phyloP scores from a whole-genome alignment of 2,888 invertebrate genomes.

The Conistra vaccinii region DNA sequence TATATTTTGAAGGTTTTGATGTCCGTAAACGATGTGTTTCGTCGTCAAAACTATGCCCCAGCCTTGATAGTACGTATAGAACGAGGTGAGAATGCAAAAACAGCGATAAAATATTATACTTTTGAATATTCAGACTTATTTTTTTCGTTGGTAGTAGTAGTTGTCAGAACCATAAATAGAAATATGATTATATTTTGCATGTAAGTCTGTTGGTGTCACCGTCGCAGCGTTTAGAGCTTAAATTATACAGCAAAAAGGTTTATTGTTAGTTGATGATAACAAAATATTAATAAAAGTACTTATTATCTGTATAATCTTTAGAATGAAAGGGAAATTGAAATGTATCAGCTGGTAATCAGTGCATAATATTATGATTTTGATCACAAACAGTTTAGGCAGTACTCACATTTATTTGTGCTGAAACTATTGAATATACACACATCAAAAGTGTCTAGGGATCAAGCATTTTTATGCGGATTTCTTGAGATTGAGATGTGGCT shows the following conservation, averaged over 20 bases:
- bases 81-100: constrained; percentile 68
- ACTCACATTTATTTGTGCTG: neutral
- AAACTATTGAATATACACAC: neutral
- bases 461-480: no score
- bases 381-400: neutral
- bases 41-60: constrained; percentile 53
- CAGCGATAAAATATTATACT: constrained; percentile 62
- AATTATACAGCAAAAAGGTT: constrained; percentile 26
- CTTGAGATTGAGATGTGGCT: no score
- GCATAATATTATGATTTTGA: neutral
- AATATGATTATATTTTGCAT: constrained; percentile 43
- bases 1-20: constrained; percentile 63
- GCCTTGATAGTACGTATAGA: constrained; percentile 66
- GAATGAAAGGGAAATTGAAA: constrained; percentile 13
- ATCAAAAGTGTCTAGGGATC: no score
- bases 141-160: constrained; percentile 34
- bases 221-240: constrained; percentile 28
- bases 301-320: constrained; percentile 12
- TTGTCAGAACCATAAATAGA: constrained; percentile 76
- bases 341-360: constrained; percentile 31
- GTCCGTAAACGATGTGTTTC: constrained; percentile 55
- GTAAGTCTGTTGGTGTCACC: constrained; percentile 33
- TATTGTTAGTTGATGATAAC: constrained; percentile 41
- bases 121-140: constrained; percentile 37
- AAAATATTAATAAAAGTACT: neutral